Percentiles rank a stretch among this genome's conserved stretches.
These are phyloP conservation scores for Enteromius fasciolatus DNA, from an alignment of 2,797 vertebrate species.

Conservation along the genomic window DNA sequence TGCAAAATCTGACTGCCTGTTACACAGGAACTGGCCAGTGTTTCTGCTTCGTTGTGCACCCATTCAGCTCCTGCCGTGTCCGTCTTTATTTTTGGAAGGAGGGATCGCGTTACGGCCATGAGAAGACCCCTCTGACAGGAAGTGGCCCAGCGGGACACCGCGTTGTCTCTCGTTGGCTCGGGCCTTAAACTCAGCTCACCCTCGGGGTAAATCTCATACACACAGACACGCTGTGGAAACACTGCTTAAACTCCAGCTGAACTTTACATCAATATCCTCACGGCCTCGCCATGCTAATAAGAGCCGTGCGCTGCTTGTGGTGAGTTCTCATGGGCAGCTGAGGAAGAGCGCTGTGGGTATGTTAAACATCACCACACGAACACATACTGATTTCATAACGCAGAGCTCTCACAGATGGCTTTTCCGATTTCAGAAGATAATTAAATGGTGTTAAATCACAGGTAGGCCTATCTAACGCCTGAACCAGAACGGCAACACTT, in stretches of 20 bases:
- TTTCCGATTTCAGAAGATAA: constrained; percentile 30
- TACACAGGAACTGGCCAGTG: constrained; percentile 70
- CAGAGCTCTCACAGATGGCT: constrained; percentile 14
- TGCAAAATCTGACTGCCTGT: constrained; percentile 55
- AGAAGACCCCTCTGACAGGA: constrained; percentile 77
- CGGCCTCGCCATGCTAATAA: constrained; percentile 39
- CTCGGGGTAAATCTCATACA: constrained; percentile 30
- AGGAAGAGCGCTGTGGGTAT: constrained; percentile 41
- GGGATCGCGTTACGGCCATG: constrained; percentile 68
- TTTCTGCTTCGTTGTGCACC: constrained; percentile 60
- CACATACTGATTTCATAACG: constrained; percentile 24
- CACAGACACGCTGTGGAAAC: constrained; percentile 30
- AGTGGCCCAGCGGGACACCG: constrained; percentile 70
- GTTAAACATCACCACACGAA: constrained; percentile 54
- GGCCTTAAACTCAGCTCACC: constrained; percentile 37
- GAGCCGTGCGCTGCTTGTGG: constrained; percentile 42
- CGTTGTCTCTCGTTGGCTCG: constrained; percentile 50
- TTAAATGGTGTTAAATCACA: constrained; percentile 19
- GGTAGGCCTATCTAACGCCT: too few relatives aligned
- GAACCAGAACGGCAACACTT: background rate
- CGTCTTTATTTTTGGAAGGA: constrained; percentile 75
- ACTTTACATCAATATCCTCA: constrained; percentile 51
- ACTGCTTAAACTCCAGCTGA: constrained; percentile 53
- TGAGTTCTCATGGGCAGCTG: constrained; percentile 32
- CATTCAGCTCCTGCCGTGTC: constrained; percentile 68